phyloP scores from a whole-genome alignment of 2,113 vertebrate genomes.

The Zosterops borbonicus region DNA sequence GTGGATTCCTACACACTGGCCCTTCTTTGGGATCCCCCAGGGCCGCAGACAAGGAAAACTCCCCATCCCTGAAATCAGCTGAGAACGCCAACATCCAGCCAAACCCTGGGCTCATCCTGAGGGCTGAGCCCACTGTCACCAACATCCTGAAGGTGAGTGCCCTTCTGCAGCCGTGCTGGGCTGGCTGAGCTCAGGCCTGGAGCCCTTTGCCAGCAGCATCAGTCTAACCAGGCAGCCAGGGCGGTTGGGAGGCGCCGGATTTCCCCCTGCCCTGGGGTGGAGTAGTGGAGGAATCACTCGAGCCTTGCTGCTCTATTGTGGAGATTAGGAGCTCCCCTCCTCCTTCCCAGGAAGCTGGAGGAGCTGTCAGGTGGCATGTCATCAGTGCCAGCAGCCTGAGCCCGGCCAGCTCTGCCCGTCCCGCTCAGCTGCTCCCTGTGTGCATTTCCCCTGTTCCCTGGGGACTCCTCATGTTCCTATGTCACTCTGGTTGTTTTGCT shows the following conservation, averaged over 20 bases:
- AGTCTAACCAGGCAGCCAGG: neutral
- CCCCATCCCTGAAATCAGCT: constrained; percentile 86
- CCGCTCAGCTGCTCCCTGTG: fast-evolving
- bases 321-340: neutral
- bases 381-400: neutral
- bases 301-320: neutral
- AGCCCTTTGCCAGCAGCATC: neutral
- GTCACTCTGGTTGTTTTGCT: neutral
- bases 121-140: constrained; percentile 96
- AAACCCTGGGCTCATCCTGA: constrained; percentile 91
- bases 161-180: fast-evolving
- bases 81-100: constrained; percentile 98
- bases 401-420: neutral
- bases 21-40: constrained; percentile 51
- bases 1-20: neutral
- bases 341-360: neutral
- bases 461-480: neutral
- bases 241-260: neutral
- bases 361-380: neutral
- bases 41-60: constrained; percentile 84
- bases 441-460: neutral
- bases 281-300: neutral
- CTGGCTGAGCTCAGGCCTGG: neutral
- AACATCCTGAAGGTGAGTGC: constrained; percentile 92
- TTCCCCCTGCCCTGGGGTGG: neutral